Percentiles rank a stretch among this genome's conserved stretches.
Conservation (phyloP, 1,140 invertebrate species). For the Tetraneura akinire region DNA sequence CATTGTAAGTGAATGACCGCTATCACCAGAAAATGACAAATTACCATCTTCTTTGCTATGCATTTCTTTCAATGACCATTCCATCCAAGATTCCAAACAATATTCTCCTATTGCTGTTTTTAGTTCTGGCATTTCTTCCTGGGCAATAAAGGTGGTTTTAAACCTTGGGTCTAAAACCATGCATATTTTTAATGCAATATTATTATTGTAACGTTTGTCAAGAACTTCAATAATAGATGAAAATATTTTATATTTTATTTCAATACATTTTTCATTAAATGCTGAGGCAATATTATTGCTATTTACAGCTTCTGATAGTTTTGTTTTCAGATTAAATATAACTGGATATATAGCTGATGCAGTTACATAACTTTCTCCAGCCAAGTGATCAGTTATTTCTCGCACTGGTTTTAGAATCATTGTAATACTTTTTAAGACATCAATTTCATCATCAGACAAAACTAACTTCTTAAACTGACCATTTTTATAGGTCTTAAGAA, state of each 20-base stretch:
- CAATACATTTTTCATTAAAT: background rate
- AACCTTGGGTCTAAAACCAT: background rate
- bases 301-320: too few species aligned
- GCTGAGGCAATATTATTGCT: too few species aligned
- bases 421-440: too few species aligned
- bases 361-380: background rate
- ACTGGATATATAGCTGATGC: background rate
- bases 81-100: background rate
- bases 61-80: background rate
- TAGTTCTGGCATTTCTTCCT: background rate
- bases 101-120: background rate
- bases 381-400: background rate
- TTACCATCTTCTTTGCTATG: background rate
- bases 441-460: background rate
- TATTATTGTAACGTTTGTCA: background rate
- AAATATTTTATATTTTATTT: background rate
- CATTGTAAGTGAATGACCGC: too few species aligned
- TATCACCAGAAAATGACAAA: too few species aligned
- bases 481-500: background rate
- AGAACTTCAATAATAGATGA: background rate
- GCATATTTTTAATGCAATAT: background rate
- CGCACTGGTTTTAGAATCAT: constrained; percentile 1
- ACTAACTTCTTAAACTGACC: background rate
- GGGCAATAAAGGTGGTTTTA: too few species aligned
- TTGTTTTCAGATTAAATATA: background rate